Conservation (phyloP, 1,140 invertebrate species). For the Druon quercuslanigerum region DNA sequence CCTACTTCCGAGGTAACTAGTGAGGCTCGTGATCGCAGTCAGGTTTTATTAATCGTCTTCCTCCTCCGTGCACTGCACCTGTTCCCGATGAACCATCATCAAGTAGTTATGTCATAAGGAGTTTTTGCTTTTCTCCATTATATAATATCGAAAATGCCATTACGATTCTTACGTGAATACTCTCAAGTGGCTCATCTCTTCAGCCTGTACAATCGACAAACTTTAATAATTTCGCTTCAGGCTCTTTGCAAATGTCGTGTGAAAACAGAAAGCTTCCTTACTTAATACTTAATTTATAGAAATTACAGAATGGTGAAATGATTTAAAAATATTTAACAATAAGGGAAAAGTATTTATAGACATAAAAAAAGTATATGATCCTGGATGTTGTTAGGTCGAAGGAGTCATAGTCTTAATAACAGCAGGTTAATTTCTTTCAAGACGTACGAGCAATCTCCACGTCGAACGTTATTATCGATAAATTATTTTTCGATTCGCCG, state of each 20-base stretch:
- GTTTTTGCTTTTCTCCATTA: constrained; percentile 14
- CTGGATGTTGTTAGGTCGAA: neutral
- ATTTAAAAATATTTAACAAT: neutral
- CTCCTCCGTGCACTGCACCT: neutral
- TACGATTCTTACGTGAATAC: neutral
- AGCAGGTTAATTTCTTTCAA: constrained; percentile 13
- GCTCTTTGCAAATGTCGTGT: constrained; percentile 18
- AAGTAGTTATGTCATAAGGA: constrained; percentile 1
- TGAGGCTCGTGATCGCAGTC: too few relatives aligned
- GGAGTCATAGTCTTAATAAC: neutral
- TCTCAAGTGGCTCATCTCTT: constrained; percentile 2
- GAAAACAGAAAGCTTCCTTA: constrained; percentile 26
- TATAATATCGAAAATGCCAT: constrained; percentile 23
- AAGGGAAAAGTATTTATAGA: neutral
- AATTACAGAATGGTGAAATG: too few relatives aligned
- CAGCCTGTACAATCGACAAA: constrained; percentile 8
- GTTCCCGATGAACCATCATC: neutral
- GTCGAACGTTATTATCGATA: neutral
- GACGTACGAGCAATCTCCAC: neutral
- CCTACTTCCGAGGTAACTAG: too few relatives aligned
- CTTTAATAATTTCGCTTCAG: constrained; percentile 14
- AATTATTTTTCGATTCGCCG: neutral
- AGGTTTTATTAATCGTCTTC: neutral
- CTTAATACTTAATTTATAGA: too few relatives aligned
- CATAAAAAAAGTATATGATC: neutral